A percentile compares a stretch with the other conserved stretches of the same genome.
phyloP scores from a whole-genome alignment of 92 coral and sea anemone genomes.

The Actinostola sp. region DNA sequence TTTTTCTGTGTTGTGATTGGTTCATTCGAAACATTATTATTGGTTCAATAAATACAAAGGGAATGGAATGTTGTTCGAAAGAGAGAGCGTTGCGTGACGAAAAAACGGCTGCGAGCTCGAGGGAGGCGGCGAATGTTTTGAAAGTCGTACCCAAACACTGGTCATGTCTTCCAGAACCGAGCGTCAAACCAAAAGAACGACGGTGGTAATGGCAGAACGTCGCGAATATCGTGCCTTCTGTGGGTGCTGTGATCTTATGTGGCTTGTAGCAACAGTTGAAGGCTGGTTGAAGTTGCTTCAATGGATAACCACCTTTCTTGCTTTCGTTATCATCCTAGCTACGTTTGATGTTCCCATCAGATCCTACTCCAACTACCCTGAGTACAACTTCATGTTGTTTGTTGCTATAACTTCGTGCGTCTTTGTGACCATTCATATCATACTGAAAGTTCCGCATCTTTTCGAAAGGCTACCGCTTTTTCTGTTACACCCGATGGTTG shows the following conservation, averaged over 20 bases:
- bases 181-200: constrained; percentile 2
- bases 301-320: constrained; percentile 64
- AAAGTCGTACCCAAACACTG: background rate
- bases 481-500: constrained; percentile 70
- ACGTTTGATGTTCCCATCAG: constrained; percentile 30
- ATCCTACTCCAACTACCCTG: constrained; percentile 30
- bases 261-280: constrained; percentile 75
- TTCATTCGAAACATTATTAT: no score
- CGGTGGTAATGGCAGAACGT: constrained; percentile 15
- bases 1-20: no score
- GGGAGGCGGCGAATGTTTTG: background rate
- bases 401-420: constrained; percentile 78
- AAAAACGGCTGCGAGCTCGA: no score
- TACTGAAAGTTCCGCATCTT: constrained; percentile 71
- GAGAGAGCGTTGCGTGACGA: no score
- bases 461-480: constrained; percentile 78
- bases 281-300: constrained; percentile 77
- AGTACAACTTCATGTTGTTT: constrained; percentile 78
- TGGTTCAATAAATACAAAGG: no score
- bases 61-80: no score
- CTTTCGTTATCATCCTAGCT: constrained; percentile 68
- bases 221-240: constrained; percentile 46
- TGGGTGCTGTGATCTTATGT: constrained; percentile 59
- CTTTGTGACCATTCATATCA: constrained; percentile 77
- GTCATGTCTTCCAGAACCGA: constrained; percentile 17